These are phyloP conservation scores for Watsonalla binaria DNA, from an alignment of 2,888 invertebrate species.

Conservation along the genomic window DNA sequence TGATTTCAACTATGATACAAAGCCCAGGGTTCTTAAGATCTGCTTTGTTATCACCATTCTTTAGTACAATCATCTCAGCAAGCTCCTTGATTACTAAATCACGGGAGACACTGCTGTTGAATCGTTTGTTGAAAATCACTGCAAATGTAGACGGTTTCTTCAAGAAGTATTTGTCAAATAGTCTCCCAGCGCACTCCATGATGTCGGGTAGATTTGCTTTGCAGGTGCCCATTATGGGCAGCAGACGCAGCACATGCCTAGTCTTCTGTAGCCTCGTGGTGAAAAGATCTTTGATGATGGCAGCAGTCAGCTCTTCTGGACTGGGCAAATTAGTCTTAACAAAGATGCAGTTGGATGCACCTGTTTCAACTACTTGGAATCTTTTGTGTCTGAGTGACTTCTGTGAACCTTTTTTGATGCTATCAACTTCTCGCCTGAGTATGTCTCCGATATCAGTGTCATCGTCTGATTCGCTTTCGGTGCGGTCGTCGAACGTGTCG, in stretches of 20 bases:
- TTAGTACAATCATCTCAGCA: slow-evolving; percentile 83
- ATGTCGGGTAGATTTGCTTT: slow-evolving; percentile 89
- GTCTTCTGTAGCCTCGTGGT: slow-evolving; percentile 84
- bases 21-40: slow-evolving; percentile 87
- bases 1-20: slow-evolving; percentile 89
- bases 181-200: slow-evolving; percentile 78
- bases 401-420: slow-evolving; percentile 74
- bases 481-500: slow-evolving; percentile 42
- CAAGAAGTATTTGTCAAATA: slow-evolving; percentile 87
- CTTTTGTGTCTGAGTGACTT: slow-evolving; percentile 70
- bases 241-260: slow-evolving; percentile 85
- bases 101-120: slow-evolving; percentile 85
- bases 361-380: slow-evolving; percentile 88
- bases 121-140: slow-evolving; percentile 87
- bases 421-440: slow-evolving; percentile 78
- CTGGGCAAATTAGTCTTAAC: slow-evolving; percentile 88
- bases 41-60: slow-evolving; percentile 86
- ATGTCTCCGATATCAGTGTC: slow-evolving; percentile 77
- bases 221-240: slow-evolving; percentile 90
- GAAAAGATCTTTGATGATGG: slow-evolving; percentile 85
- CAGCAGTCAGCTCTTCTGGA: slow-evolving; percentile 84
- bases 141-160: slow-evolving; percentile 85
- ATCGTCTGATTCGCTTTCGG: slow-evolving; percentile 64
- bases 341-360: slow-evolving; percentile 91
- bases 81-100: slow-evolving; percentile 85